Evolutionary conservation across 1,140 invertebrate genomes (phyloP).

Genomic region (Centruroides sculpturatus): DNA sequence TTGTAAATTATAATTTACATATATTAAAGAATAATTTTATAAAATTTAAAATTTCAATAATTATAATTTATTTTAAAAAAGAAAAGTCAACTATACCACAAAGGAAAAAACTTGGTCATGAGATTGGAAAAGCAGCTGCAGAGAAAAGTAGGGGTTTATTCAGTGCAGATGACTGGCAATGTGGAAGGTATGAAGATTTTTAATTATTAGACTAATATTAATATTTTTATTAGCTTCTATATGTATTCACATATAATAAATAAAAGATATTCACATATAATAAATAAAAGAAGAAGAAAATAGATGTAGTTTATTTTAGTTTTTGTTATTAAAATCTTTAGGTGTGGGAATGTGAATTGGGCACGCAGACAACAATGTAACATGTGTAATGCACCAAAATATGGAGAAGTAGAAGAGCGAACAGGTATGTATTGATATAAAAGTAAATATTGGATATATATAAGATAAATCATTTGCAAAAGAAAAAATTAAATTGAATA

Average conservation of each 20-base stretch:
- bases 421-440: conserved; percentile 25
- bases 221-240: neutral
- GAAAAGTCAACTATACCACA: conserved; percentile 45
- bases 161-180: conserved; percentile 98
- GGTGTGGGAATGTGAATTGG: conserved; percentile 99
- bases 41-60: neutral
- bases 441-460: neutral
- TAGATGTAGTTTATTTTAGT: too few relatives aligned
- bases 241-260: neutral
- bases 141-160: conserved; percentile 97
- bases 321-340: conserved; percentile 17
- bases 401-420: conserved; percentile 69
- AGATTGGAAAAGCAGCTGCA: conserved; percentile 94
- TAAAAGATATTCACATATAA: neutral
- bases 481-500: too few relatives aligned
- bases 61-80: conserved; percentile 21
- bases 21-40: neutral
- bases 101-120: conserved; percentile 84
- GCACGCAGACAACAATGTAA: conserved; percentile 91
- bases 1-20: neutral
- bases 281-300: neutral
- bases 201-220: neutral
- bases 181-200: conserved; percentile 53
- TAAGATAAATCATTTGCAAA: too few relatives aligned
- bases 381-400: conserved; percentile 97